Percentiles rank a stretch among this genome's conserved stretches.
Evolutionary conservation across 2,888 invertebrate genomes (phyloP).

Genomic region (Cyrtodaria siliqua): DNA sequence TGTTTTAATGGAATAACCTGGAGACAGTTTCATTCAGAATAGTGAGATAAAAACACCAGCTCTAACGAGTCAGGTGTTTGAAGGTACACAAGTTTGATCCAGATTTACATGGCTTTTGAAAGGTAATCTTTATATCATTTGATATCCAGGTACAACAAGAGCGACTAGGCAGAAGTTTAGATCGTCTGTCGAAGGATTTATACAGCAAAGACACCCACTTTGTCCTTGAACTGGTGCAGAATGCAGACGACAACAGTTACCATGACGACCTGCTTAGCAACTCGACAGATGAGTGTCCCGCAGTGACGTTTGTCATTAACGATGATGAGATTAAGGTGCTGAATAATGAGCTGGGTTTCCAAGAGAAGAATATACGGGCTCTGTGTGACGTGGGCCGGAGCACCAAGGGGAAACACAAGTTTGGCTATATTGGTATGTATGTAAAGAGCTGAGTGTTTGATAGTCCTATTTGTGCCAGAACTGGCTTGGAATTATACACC

Average conservation of each 20-base stretch:
- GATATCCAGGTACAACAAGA: slow-evolving; percentile 78
- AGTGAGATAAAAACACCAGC: too few relatives aligned
- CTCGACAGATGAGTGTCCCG: slow-evolving; percentile 65
- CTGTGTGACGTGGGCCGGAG: slow-evolving; percentile 86
- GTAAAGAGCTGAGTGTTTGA: too few relatives aligned
- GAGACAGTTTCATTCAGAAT: too few relatives aligned
- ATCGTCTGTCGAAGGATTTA: slow-evolving; percentile 80
- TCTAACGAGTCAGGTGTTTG: too few relatives aligned
- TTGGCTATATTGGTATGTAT: slow-evolving; percentile 84
- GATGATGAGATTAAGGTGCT: slow-evolving; percentile 76
- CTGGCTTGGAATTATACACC: too few relatives aligned
- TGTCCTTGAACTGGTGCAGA: slow-evolving; percentile 85
- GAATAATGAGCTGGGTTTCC: slow-evolving; percentile 85
- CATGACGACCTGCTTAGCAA: slow-evolving; percentile 64
- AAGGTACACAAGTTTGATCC: too few relatives aligned
- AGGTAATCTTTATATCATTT: background rate
- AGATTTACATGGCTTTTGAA: too few relatives aligned
- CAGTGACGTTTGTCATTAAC: slow-evolving; percentile 80
- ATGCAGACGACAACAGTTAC: slow-evolving; percentile 86
- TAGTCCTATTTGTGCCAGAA: too few relatives aligned
- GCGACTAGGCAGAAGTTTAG: slow-evolving; percentile 84
- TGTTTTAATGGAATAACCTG: too few relatives aligned
- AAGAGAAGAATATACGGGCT: slow-evolving; percentile 82
- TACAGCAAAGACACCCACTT: slow-evolving; percentile 86
- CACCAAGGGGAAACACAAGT: slow-evolving; percentile 85